Evolutionary conservation across 2,888 invertebrate species (phyloP).

Genomic region (Stenoptilia bipunctidactyla): DNA sequence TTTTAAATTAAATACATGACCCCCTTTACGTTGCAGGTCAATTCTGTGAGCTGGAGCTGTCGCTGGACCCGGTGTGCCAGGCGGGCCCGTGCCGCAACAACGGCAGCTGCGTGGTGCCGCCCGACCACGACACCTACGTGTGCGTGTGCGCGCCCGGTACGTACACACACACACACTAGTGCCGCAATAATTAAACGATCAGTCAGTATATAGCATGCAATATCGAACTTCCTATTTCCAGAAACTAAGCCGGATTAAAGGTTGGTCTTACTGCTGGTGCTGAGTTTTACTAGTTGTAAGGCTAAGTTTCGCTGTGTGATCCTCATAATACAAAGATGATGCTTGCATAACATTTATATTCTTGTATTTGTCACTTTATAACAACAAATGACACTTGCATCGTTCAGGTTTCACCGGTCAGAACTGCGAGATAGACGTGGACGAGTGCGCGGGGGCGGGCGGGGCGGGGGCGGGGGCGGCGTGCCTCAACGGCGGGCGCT

Average conservation of each 20-base stretch:
- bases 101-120: constrained; percentile 79
- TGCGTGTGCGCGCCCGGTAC: constrained; percentile 73
- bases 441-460: constrained; percentile 80
- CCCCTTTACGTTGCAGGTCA: constrained; percentile 41
- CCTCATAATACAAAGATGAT: no score
- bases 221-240: no score
- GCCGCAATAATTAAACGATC: no score
- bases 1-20: no score
- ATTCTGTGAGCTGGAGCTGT: constrained; percentile 81
- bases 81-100: constrained; percentile 84
- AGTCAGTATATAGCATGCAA: no score
- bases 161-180: background rate
- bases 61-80: constrained; percentile 78
- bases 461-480: constrained; percentile 53
- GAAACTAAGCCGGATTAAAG: no score
- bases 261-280: no score
- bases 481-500: constrained; percentile 80
- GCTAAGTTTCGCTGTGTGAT: no score
- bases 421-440: constrained; percentile 79
- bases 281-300: no score
- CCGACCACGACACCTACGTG: constrained; percentile 64
- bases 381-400: no score
- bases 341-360: no score
- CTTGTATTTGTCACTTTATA: no score
- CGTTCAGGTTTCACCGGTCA: constrained; percentile 78